Percentiles rank a stretch among this genome's conserved stretches.
These are phyloP conservation scores for Sisyra terminalis DNA, from an alignment of 2,888 invertebrate species.

Conservation along the genomic window DNA sequence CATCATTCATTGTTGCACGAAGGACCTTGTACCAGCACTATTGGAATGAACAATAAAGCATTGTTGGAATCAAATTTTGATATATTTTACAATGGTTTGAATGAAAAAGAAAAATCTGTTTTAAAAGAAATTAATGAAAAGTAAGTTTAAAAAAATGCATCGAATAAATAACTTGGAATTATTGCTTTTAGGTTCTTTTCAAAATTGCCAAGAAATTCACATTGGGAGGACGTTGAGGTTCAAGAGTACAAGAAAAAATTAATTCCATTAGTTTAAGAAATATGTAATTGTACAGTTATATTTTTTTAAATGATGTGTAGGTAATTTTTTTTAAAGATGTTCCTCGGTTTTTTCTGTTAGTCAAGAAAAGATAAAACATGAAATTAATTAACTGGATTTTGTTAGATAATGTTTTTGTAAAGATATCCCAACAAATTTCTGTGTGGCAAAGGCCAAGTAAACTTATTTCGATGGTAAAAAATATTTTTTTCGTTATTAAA, in stretches of 20 bases:
- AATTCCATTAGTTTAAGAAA: too few species aligned
- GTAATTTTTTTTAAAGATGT: too few species aligned
- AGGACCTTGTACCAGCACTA: slow-evolving; percentile 50
- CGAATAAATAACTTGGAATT: neutral
- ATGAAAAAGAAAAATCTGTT: slow-evolving; percentile 42
- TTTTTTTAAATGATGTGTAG: too few species aligned
- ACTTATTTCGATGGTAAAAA: too few species aligned
- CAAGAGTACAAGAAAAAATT: slow-evolving; percentile 27
- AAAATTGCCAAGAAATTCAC: slow-evolving; percentile 23
- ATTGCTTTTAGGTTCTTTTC: slow-evolving; percentile 17
- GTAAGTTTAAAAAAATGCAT: slow-evolving; percentile 25
- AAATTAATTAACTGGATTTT: too few species aligned
- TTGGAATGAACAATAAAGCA: slow-evolving; percentile 54
- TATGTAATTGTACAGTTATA: too few species aligned
- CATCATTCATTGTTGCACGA: slow-evolving; percentile 39
- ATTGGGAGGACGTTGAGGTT: slow-evolving; percentile 54
- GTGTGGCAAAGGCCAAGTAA: too few species aligned
- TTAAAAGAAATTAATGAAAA: slow-evolving; percentile 42
- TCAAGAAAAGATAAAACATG: too few species aligned
- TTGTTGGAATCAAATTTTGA: slow-evolving; percentile 47
- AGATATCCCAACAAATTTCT: too few species aligned
- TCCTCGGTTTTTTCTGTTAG: too few species aligned
- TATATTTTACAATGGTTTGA: slow-evolving; percentile 44
- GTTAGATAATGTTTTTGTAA: too few species aligned
- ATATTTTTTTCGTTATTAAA: too few species aligned